Conservation (phyloP, 2,113 vertebrate species). For the Ptychochromis oligacanthus region DNA sequence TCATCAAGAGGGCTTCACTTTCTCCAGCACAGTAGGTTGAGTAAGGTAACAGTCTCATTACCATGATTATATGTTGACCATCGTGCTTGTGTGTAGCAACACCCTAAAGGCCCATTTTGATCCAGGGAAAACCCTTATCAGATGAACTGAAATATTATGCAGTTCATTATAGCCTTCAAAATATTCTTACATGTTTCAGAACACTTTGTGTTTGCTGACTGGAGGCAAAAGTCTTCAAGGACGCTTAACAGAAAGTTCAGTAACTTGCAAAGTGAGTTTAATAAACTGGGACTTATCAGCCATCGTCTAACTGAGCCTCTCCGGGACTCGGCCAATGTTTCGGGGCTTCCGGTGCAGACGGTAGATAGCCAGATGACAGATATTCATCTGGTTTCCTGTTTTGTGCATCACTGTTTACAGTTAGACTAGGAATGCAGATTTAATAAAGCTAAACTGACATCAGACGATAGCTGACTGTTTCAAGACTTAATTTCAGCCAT, state of each 20-base stretch:
- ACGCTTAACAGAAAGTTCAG: not conserved
- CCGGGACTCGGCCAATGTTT: not conserved
- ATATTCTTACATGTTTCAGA: not conserved
- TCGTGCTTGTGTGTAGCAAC: too few species aligned
- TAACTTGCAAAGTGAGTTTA: not conserved
- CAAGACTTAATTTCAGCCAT: not conserved
- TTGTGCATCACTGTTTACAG: not conserved
- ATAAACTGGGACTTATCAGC: not conserved
- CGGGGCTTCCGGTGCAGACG: not conserved
- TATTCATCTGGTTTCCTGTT: not conserved
- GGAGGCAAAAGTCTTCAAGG: not conserved
- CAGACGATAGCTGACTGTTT: not conserved
- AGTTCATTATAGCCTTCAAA: too few species aligned
- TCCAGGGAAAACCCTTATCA: not conserved
- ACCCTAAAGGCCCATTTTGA: rapidly evolving
- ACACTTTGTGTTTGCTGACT: not conserved
- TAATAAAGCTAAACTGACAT: not conserved
- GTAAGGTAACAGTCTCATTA: not conserved
- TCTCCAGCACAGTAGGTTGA: not conserved
- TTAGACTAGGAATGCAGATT: not conserved
- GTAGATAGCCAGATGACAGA: not conserved
- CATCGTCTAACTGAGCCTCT: not conserved
- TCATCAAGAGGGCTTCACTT: not conserved
- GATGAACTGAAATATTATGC: not conserved
- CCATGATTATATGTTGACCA: too few species aligned